phyloP scores from a whole-genome alignment of 2,797 vertebrate genomes.

The Crocodylus rhombifer region DNA sequence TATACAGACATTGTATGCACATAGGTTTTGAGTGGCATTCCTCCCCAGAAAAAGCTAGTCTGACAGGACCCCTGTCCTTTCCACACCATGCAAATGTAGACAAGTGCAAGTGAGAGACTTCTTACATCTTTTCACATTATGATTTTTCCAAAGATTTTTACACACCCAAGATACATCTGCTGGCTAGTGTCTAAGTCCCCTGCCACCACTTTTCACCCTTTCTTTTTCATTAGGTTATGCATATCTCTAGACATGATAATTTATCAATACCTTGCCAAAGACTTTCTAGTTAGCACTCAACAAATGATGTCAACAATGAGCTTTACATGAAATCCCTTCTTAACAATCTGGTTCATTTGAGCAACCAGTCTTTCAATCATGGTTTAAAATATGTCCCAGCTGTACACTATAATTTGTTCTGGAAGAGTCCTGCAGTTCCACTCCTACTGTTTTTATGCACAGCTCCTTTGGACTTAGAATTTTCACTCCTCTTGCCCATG shows the following conservation, averaged over 20 bases:
- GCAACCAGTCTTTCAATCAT: constrained; percentile 42
- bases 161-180: constrained; percentile 18
- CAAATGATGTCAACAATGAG: background rate
- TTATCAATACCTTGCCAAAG: background rate
- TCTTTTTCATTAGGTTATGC: background rate
- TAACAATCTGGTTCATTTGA: background rate
- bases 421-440: constrained; percentile 45
- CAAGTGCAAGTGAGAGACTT: constrained; percentile 39
- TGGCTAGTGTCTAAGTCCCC: background rate
- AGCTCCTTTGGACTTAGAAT: background rate
- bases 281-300: background rate
- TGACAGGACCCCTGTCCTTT: background rate
- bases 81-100: background rate
- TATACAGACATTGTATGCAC: accelerated
- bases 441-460: constrained; percentile 23
- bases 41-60: constrained; percentile 14
- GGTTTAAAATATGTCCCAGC: constrained; percentile 48
- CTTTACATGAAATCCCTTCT: background rate
- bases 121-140: constrained; percentile 53
- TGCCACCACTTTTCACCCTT: background rate
- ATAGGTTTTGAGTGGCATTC: background rate
- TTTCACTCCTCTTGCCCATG: constrained; percentile 12
- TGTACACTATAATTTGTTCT: constrained; percentile 49
- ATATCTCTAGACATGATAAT: no score
- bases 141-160: constrained; percentile 32